Base-by-base conservation (phyloP, 2,797 vertebrate species). In the Coilia nasus region DNA sequence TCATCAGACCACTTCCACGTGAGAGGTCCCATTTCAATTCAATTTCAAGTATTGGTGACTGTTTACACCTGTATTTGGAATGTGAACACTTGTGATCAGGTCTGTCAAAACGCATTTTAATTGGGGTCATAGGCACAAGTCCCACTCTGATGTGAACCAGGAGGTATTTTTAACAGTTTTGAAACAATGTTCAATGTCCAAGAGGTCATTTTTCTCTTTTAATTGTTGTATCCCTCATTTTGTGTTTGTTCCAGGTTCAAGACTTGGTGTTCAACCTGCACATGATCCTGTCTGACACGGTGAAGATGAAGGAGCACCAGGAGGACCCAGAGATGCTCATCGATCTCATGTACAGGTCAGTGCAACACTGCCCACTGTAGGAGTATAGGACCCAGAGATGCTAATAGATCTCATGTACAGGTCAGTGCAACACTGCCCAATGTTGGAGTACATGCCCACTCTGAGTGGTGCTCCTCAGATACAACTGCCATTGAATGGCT, bases 271-370 rank as follows among this genome's bases (percentile, higher is more conserved):
- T 99, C 91, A 99, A 99, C 91, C 96, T 99, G 84, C 98, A 99
- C 87, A 99, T 99, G 98, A 99, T 99, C 93, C 96, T 99, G 15
- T 99, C 97, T 0, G 98, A 99, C 92, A 99, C 98, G 0, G 98
- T 99, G 67, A 99, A 99, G 93, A 99, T 99, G 98, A 99, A 99
- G 92, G 98, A 99, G 86, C 98, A 99, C 88, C 98, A 99, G 87
- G 98, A 99, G 91, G 98, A 99, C 90, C 98, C 98, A 35, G 98
- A 99, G 93, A 99, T 99, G 98, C 93, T 99, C 84, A 97, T 99
- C 90, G 98, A 99, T 90, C 96, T 99, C 71, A 99, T 99, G 98
- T 99, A 98, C 95, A 98, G 98, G 98, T 41, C 35, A 41, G 35
- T 41, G 35, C 2, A 41, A 41, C n/a, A n/a, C 5, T 41, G 35